Conservation (phyloP, 2,797 vertebrate species). For the Eleutherodactylus coqui region DNA sequence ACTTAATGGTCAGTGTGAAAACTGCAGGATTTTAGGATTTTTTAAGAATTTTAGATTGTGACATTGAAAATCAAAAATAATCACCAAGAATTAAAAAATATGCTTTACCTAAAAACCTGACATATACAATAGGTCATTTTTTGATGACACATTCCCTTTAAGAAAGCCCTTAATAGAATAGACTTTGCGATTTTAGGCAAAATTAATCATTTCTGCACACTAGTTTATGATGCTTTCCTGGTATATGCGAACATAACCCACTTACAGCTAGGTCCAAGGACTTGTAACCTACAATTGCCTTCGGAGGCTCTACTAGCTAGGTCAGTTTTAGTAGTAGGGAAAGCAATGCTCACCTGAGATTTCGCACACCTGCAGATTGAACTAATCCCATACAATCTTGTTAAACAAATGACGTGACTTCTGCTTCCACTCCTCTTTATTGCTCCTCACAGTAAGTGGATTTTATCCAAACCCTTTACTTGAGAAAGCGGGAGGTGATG, state of each 20-base stretch:
- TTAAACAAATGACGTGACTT: neutral
- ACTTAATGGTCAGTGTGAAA: too few relatives aligned
- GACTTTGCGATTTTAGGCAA: neutral
- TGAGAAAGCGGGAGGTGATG: constrained; percentile 1
- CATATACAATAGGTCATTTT: too few relatives aligned
- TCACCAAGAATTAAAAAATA: too few relatives aligned
- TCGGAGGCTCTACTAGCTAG: too few relatives aligned
- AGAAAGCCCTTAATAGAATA: too few relatives aligned
- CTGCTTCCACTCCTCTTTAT: constrained; percentile 20
- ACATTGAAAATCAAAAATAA: too few relatives aligned
- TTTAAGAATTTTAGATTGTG: too few relatives aligned
- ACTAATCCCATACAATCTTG: constrained; percentile 9
- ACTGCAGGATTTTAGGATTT: too few relatives aligned
- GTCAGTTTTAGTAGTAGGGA: neutral
- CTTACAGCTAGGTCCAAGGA: too few relatives aligned
- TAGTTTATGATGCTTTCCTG: neutral
- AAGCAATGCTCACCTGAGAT: neutral
- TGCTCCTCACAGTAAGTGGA: neutral
- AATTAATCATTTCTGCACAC: neutral
- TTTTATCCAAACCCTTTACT: neutral
- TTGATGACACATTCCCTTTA: too few relatives aligned
- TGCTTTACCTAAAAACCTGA: too few relatives aligned
- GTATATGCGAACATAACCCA: neutral
- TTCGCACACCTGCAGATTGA: neutral
- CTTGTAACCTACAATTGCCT: neutral